Base-by-base conservation (phyloP, 2,888 invertebrate genomes). In the Mallateleia sp. region DNA sequence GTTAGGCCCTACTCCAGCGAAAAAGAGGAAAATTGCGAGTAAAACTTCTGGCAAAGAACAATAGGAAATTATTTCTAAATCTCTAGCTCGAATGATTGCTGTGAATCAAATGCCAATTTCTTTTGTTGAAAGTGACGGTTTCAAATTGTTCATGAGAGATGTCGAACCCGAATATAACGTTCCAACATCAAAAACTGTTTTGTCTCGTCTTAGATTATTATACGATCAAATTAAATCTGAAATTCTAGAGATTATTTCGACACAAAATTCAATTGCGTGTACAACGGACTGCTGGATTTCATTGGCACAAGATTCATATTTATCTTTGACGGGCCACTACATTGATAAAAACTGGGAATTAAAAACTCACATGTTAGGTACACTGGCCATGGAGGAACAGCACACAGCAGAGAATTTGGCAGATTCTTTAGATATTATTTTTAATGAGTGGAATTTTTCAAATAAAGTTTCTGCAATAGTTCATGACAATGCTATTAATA, bases 241-340 rank as follows among this genome's bases (percentile, higher is more conserved):
- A n/a, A n/a, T n/a, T n/a, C n/a, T 7, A 14, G 25, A 20, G 1
- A n/a, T 66, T 28, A 32, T 75, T 18, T 14, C 1, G 22, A 9
- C 20, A 20, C 22, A 58, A 34, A 47, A 1, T n/a, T 47, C 42
- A 32, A 20, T 78, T 14, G 34, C 80, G 0, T 80, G 71, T 28
- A 80, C 71, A 7, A 80, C 80, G 15, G 80, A 71, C 18, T 80
- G 80, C 42, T 80, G 80, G 71, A 64, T 62, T 14, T 80, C 80
- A 8, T 45, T 62, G 22, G 15, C 71, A 1, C 54, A 50, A 6
- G 60, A 79, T 15, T 60, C 69, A 4, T 60, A 79, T 42, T 50
- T 79, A 42, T 69, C 69, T 0, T 42, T 79, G n/a, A 69, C 79
- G 11, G 69, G 79, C 52, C 79, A 79, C 9, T 69, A 20, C 25